Conservation (phyloP, 2,888 invertebrate genomes). For the Hypomecis atomaria region DNA sequence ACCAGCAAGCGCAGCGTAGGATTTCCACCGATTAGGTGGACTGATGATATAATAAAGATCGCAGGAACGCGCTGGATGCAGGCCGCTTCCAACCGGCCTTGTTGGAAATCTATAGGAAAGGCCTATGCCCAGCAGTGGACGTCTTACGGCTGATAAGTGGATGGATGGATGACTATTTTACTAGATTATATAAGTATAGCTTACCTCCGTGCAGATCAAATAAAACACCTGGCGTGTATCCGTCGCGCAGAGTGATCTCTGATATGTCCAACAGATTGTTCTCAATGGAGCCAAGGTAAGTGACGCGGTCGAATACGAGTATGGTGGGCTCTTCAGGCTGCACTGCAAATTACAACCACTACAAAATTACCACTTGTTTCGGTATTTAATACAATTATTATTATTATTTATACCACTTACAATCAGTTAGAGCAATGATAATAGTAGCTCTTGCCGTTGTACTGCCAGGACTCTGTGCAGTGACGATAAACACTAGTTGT, state of each 20-base stretch:
- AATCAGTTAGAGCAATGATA: slow-evolving; percentile 40
- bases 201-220: slow-evolving; percentile 41
- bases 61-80: too few species aligned
- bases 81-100: too few species aligned
- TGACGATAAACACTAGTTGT: slow-evolving; percentile 46
- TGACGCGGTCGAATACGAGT: slow-evolving; percentile 48
- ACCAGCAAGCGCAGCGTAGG: too few species aligned
- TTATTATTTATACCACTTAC: too few species aligned
- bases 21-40: too few species aligned
- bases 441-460: slow-evolving; percentile 43
- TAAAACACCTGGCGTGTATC: slow-evolving; percentile 44
- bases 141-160: too few species aligned
- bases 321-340: slow-evolving; percentile 24
- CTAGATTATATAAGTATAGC: neutral
- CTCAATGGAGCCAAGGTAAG: slow-evolving; percentile 48
- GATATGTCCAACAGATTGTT: slow-evolving; percentile 35
- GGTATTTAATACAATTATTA: too few species aligned
- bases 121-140: too few species aligned
- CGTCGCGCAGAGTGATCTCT: slow-evolving; percentile 48
- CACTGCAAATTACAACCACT: slow-evolving; percentile 24
- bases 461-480: slow-evolving; percentile 43
- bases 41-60: too few species aligned
- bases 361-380: too few species aligned
- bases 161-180: too few species aligned
- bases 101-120: too few species aligned